These are phyloP conservation scores for Candidula unifasciata DNA, from an alignment of 2,888 invertebrate genomes.

Conservation along the genomic window DNA sequence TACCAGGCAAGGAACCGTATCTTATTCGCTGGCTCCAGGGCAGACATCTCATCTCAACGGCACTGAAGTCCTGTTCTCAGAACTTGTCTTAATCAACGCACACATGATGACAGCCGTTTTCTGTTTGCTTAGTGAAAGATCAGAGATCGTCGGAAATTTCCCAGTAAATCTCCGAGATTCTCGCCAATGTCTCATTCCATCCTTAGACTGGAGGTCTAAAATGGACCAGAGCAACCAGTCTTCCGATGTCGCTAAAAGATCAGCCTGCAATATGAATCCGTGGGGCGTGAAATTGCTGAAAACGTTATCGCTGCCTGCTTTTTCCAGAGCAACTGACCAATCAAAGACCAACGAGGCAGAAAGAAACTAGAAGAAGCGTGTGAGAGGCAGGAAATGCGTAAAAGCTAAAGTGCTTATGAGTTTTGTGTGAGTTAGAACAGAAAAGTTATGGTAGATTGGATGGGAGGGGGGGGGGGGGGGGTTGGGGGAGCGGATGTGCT, in stretches of 20 bases:
- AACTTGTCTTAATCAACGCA: neutral
- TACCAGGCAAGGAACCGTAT: too few species aligned
- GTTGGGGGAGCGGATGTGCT: too few species aligned
- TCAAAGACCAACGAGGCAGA: conserved; percentile 30
- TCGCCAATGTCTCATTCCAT: neutral
- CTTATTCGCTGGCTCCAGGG: too few species aligned
- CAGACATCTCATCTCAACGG: too few species aligned
- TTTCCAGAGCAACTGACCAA: conserved; percentile 43
- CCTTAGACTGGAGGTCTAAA: neutral
- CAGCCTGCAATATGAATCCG: conserved; percentile 33
- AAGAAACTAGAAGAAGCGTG: neutral
- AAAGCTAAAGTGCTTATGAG: neutral
- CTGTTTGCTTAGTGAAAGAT: neutral
- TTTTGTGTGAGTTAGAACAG: neutral
- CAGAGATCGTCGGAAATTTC: too few species aligned
- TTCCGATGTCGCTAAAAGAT: neutral
- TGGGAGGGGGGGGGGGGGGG: neutral
- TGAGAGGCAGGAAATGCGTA: neutral
- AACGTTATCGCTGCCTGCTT: conserved; percentile 24
- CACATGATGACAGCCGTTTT: conserved; percentile 2
- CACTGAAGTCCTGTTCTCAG: too few species aligned
- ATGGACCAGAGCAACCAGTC: neutral
- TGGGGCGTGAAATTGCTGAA: conserved; percentile 40
- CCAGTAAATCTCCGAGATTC: too few species aligned
- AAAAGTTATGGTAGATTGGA: neutral